Base-by-base conservation (phyloP, 2,113 vertebrate species). In the Xenopus laevis region DNA sequence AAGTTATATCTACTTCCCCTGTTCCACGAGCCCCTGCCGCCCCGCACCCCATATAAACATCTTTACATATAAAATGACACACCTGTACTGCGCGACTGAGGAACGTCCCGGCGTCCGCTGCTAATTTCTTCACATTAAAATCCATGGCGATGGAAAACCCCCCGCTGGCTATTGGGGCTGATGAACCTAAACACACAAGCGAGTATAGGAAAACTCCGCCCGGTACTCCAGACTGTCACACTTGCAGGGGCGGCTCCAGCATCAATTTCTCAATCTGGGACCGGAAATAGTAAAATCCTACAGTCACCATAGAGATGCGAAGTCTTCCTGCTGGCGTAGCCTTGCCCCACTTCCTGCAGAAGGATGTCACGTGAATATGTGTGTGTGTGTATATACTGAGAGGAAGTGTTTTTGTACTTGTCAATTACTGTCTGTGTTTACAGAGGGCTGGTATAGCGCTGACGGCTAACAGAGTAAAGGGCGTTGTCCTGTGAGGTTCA, bases 21-120 rank as follows among this genome's bases (percentile, higher is more conserved):
- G 8, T 4, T 40, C 33, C 33, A 40, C 1, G 2, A 40, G 33
- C 33, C 33, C 33, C 33, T 40, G 33, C 33, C 33, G 8, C 33
- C 33, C 33, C 33, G n/a, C 33, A 40, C 33, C 33, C 33, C 33
- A 7, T 40, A 40, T 9, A 6, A 3, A 40, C 33, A 40, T 40
- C 3, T 40, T 40, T 40, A 7, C 33, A 40, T 7, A 40, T 40
- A 40, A 50, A 16, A 50, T 4, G 6, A 4, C 47, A 16, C 47
- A 98, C 96, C 94, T 98, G 96, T 18, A 98, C 95, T 0, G 96
- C 95, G 2, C 95, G 94, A 78, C 92, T 97, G 59, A 98, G 85
- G 79, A 98, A 97, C n/a, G 95, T 96, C 60, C 95, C 95, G 23
- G 96, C 96, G 79, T 96, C 95, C 3, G 96, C 95, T 57, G 95